Evolutionary conservation across 2,797 vertebrate species (phyloP).

Genomic region (Esox masquinongy): DNA sequence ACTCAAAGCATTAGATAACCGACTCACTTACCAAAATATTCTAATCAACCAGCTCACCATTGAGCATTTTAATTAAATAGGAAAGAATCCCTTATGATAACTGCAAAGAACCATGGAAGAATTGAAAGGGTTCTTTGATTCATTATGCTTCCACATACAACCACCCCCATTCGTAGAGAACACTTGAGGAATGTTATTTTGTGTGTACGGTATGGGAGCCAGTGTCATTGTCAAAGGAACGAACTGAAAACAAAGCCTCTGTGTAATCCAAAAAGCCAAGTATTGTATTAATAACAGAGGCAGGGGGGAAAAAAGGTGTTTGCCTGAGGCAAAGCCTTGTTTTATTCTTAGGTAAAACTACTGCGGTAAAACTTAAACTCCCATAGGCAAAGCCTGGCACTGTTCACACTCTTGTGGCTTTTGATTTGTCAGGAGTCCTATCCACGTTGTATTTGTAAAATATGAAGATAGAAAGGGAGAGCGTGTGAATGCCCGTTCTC

Average conservation of each 20-base stretch:
- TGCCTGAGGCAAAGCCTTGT: too few relatives aligned
- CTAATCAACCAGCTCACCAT: too few relatives aligned
- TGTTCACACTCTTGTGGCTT: background rate
- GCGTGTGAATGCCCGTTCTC: background rate
- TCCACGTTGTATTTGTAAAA: background rate
- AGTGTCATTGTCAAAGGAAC: background rate
- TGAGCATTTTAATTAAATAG: too few relatives aligned
- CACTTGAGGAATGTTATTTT: too few relatives aligned
- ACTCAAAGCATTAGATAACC: too few relatives aligned
- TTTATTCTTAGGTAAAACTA: background rate
- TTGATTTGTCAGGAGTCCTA: background rate
- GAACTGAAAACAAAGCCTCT: background rate
- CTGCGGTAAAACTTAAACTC: background rate
- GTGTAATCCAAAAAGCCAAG: background rate
- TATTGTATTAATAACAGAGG: background rate
- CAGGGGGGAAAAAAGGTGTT: background rate
- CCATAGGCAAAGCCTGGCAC: background rate
- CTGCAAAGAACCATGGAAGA: too few relatives aligned
- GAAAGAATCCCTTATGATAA: too few relatives aligned
- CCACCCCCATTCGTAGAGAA: too few relatives aligned
- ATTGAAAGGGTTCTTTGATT: too few relatives aligned
- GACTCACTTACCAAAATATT: too few relatives aligned
- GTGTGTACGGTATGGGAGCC: background rate
- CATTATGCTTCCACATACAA: too few relatives aligned
- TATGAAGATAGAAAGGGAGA: background rate